Conservation (phyloP, 1,140 invertebrate species). For the Euschistus heros region DNA sequence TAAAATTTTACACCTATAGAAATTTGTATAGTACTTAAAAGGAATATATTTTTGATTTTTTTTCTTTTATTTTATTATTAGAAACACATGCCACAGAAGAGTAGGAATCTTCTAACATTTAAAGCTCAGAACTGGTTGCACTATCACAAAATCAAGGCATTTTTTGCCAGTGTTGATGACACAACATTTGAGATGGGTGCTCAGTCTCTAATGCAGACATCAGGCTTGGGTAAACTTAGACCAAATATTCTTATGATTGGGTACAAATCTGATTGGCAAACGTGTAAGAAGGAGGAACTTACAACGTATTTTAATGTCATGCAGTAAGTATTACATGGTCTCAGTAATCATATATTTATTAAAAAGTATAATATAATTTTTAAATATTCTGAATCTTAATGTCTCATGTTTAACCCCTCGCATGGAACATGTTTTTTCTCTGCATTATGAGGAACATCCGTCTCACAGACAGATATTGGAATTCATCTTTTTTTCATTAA, state of each 20-base stretch:
- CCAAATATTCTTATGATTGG: constrained; percentile 87
- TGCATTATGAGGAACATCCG: too few species aligned
- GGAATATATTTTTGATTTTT: too few species aligned
- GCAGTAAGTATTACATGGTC: constrained; percentile 57
- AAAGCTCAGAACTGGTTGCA: constrained; percentile 71
- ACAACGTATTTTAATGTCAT: constrained; percentile 82
- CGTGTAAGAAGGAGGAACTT: constrained; percentile 42
- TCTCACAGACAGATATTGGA: too few species aligned
- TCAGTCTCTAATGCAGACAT: constrained; percentile 62
- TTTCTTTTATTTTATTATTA: not conserved
- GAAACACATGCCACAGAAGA: constrained; percentile 44
- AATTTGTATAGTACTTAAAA: too few species aligned
- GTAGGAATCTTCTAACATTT: constrained; percentile 39
- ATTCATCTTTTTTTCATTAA: too few species aligned
- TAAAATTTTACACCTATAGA: too few species aligned
- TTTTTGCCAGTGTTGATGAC: constrained; percentile 77
- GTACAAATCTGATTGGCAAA: constrained; percentile 82
- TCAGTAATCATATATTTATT: not conserved
- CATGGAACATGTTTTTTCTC: too few species aligned
- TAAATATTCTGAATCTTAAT: not conserved
- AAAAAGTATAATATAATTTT: constrained; percentile 11
- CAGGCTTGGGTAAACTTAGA: constrained; percentile 77
- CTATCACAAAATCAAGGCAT: constrained; percentile 74
- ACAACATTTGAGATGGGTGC: constrained; percentile 61
- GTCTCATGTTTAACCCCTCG: too few species aligned